phyloP scores from a whole-genome alignment of 2,797 vertebrate species.

The Nannoperca obscura region DNA sequence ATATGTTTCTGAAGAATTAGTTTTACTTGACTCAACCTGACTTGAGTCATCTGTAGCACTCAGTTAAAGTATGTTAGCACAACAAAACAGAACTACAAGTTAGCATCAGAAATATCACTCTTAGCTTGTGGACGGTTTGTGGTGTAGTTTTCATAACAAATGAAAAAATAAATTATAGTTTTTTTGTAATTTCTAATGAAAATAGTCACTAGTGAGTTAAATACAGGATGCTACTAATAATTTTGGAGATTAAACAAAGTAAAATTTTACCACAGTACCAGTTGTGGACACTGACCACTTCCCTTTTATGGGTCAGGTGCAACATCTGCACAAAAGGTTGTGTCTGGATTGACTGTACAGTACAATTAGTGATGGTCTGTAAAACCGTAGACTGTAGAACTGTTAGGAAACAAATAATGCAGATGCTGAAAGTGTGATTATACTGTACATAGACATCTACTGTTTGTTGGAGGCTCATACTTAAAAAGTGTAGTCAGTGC shows the following conservation, averaged over 20 bases:
- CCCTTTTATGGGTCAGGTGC: neutral
- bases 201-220: neutral
- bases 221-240: neutral
- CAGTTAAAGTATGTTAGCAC: neutral
- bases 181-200: neutral
- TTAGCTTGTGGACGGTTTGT: too few species aligned
- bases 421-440: neutral
- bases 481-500: too few species aligned
- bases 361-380: neutral
- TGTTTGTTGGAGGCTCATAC: neutral
- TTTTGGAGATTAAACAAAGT: neutral
- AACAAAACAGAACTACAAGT: neutral
- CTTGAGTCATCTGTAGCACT: neutral
- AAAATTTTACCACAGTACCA: neutral
- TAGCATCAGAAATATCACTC: neutral
- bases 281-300: neutral
- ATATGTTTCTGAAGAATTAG: neutral
- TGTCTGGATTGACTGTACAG: neutral
- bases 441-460: neutral
- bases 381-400: too few species aligned
- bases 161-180: neutral
- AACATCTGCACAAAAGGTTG: neutral
- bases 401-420: too few species aligned
- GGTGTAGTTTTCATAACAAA: neutral
- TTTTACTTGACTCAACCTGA: neutral